phyloP scores from a whole-genome alignment of 1,140 invertebrate genomes.

The Euura lappo region DNA sequence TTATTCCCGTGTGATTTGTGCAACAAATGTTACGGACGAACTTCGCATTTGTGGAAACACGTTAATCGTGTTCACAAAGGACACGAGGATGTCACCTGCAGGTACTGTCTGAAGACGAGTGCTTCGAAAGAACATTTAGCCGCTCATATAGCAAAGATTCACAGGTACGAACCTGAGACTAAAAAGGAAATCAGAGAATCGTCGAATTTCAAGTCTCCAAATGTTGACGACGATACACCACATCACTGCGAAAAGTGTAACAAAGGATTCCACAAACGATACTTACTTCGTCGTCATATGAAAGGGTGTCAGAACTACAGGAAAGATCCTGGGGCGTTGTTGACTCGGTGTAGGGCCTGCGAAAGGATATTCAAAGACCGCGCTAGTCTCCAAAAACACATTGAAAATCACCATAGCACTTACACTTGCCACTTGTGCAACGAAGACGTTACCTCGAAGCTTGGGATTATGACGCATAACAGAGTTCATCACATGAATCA shows the following conservation, averaged over 20 bases:
- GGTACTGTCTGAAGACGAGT: constrained; percentile 65
- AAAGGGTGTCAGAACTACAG: constrained; percentile 64
- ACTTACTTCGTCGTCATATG: constrained; percentile 63
- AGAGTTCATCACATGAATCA: constrained; percentile 64
- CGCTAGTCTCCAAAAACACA: constrained; percentile 63
- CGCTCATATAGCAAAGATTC: constrained; percentile 67
- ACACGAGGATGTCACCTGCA: constrained; percentile 67
- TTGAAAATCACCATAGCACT: constrained; percentile 64
- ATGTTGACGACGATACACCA: constrained; percentile 55
- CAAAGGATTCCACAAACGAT: constrained; percentile 63
- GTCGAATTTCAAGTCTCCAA: constrained; percentile 34
- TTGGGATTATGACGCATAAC: constrained; percentile 68
- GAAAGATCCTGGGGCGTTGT: constrained; percentile 59
- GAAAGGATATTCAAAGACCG: constrained; percentile 66
- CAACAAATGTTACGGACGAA: constrained; percentile 68
- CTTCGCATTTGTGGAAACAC: constrained; percentile 70
- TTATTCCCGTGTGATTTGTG: constrained; percentile 69
- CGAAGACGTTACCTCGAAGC: constrained; percentile 62
- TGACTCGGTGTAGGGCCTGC: constrained; percentile 63
- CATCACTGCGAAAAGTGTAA: constrained; percentile 64
- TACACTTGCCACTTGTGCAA: constrained; percentile 65
- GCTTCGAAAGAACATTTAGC: constrained; percentile 66
- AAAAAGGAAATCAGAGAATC: constrained; percentile 32
- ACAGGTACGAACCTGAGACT: constrained; percentile 57
- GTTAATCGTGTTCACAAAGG: constrained; percentile 69